A percentile compares a stretch with the other conserved stretches of the same genome.
These are phyloP conservation scores for Leptura quadrifasciata DNA, from an alignment of 2,888 invertebrate species.

Conservation along the genomic window DNA sequence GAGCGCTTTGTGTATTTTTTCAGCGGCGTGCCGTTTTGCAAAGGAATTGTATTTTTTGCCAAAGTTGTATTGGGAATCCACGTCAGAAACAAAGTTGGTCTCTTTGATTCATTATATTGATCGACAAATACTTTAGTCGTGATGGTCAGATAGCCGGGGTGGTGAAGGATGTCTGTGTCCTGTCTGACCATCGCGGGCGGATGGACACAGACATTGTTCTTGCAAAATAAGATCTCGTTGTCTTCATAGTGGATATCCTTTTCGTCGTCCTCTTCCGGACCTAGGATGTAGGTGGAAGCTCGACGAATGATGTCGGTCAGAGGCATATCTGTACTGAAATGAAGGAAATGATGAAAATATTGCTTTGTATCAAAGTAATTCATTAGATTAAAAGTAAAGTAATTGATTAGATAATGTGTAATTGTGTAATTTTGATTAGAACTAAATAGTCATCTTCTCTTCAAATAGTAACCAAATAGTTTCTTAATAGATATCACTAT, in stretches of 20 bases:
- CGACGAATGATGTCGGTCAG: slow-evolving; percentile 85
- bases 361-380: no score
- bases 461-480: no score
- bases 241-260: slow-evolving; percentile 83
- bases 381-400: no score
- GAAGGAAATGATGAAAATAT: neutral
- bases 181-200: slow-evolving; percentile 90
- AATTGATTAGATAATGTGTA: no score
- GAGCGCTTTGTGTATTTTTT: slow-evolving; percentile 67
- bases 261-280: slow-evolving; percentile 78
- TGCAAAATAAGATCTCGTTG: slow-evolving; percentile 91
- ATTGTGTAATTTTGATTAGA: no score
- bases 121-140: slow-evolving; percentile 85
- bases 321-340: slow-evolving; percentile 78
- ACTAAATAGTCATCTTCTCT: no score
- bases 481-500: no score
- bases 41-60: slow-evolving; percentile 87
- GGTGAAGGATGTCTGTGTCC: slow-evolving; percentile 89
- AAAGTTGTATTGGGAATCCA: slow-evolving; percentile 97
- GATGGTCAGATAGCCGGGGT: slow-evolving; percentile 94
- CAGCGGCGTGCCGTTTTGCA: slow-evolving; percentile 75
- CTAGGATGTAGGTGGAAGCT: slow-evolving; percentile 87
- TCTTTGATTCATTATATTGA: slow-evolving; percentile 84
- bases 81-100: slow-evolving; percentile 90
- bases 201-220: slow-evolving; percentile 98